Conservation (phyloP, 2,797 vertebrate species). For the Fratercula arctica region DNA sequence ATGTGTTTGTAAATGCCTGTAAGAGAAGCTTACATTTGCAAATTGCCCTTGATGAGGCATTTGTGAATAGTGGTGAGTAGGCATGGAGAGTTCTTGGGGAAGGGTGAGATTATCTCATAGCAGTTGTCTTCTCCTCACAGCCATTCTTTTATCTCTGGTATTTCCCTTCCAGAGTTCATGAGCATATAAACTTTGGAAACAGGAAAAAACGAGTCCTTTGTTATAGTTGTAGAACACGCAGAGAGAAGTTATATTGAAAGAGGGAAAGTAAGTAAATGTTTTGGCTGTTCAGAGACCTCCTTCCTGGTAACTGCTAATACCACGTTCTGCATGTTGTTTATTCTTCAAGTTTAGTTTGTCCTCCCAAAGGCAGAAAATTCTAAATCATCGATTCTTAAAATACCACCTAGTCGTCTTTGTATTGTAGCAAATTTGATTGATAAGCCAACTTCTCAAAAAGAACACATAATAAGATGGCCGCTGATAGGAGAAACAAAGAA, state of each 20-base stretch:
- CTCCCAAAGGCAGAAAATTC: background rate
- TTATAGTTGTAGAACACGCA: rapidly evolving
- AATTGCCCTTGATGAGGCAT: background rate
- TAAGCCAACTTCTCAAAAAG: no score
- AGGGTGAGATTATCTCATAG: no score
- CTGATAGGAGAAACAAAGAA: no score
- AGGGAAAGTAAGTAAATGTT: background rate
- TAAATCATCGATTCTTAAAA: rapidly evolving
- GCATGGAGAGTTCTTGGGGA: rapidly evolving
- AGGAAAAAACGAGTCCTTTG: background rate
- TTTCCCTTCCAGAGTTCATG: background rate
- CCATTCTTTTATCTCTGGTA: background rate
- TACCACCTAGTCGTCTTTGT: background rate
- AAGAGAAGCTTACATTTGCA: background rate
- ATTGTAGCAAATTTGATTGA: background rate
- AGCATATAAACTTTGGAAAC: background rate
- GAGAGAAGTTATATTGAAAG: no score
- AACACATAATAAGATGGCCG: background rate
- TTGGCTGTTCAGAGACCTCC: background rate
- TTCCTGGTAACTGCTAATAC: no score
- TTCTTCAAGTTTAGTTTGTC: background rate
- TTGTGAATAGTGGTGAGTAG: background rate
- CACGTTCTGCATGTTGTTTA: background rate
- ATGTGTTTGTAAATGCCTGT: background rate
- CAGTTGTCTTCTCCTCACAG: background rate